phyloP scores from a whole-genome alignment of 2,888 invertebrate species.

The Ceratothoa steindachneri region DNA sequence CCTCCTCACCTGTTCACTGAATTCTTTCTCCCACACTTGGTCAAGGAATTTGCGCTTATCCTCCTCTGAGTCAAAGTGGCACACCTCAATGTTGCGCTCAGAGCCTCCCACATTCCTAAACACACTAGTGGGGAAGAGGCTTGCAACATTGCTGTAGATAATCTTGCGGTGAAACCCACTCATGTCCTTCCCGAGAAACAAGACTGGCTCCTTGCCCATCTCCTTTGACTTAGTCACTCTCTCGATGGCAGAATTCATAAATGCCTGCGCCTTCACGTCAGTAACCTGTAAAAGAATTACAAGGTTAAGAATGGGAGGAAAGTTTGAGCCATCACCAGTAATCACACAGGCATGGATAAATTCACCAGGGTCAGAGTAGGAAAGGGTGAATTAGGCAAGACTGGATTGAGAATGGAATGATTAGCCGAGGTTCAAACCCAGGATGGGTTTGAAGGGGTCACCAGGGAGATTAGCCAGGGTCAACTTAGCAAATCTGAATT shows the following conservation, averaged over 20 bases:
- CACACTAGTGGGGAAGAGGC: conserved; percentile 21
- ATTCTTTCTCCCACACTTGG: conserved; percentile 16
- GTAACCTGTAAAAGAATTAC: conserved; percentile 20
- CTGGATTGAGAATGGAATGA: no score
- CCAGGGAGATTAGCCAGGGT: no score
- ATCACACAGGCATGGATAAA: no score
- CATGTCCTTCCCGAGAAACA: not conserved
- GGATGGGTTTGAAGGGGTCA: no score
- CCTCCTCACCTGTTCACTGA: conserved; percentile 29
- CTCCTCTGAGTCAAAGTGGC: conserved; percentile 23
- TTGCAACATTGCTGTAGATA: conserved; percentile 31
- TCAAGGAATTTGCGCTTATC: conserved; percentile 17
- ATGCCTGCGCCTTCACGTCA: conserved; percentile 17
- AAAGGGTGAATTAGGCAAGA: no score
- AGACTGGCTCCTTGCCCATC: not conserved
- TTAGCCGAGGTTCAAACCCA: no score
- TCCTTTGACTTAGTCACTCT: not conserved
- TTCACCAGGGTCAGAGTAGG: no score
- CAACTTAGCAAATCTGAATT: no score
- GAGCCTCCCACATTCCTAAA: not conserved
- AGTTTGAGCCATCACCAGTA: no score
- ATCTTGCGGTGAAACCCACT: conserved; percentile 29
- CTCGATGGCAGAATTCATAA: conserved; percentile 11
- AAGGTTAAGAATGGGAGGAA: no score
- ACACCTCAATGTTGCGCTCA: conserved; percentile 27